phyloP scores from a whole-genome alignment of 2,888 invertebrate species.

The Lysandra bellargus region DNA sequence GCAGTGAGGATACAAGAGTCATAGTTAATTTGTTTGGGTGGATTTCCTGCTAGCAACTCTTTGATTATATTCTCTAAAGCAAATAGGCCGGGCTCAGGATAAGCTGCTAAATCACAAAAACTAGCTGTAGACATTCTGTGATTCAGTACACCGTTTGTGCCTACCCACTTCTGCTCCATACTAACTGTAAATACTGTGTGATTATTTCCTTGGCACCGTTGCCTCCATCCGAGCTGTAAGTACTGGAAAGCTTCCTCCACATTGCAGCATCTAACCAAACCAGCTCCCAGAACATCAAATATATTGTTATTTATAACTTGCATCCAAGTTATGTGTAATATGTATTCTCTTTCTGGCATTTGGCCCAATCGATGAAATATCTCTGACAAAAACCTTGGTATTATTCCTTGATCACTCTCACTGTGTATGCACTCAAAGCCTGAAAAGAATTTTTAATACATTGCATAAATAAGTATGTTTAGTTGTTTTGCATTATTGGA shows the following conservation, averaged over 20 bases:
- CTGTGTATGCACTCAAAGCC: constrained; percentile 79
- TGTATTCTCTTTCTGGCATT: constrained; percentile 83
- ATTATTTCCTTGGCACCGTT: constrained; percentile 77
- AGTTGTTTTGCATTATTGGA: no score
- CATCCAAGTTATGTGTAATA: constrained; percentile 86
- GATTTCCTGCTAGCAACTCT: constrained; percentile 77
- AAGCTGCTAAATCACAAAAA: constrained; percentile 84
- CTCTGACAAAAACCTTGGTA: constrained; percentile 86
- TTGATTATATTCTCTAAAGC: constrained; percentile 84
- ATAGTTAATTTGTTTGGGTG: constrained; percentile 77
- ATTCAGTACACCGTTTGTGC: constrained; percentile 83
- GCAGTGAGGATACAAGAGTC: constrained; percentile 85
- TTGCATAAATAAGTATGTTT: not conserved
- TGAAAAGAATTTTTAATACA: constrained; percentile 47
- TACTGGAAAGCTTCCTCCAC: constrained; percentile 87
- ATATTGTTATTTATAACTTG: constrained; percentile 86
- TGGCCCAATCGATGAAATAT: constrained; percentile 84
- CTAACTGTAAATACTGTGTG: constrained; percentile 87
- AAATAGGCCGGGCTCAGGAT: constrained; percentile 83
- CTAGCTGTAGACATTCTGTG: constrained; percentile 87
- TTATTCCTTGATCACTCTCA: constrained; percentile 86
- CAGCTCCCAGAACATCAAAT: constrained; percentile 80
- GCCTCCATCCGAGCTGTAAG: constrained; percentile 84
- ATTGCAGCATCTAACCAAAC: constrained; percentile 79
- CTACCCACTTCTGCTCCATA: constrained; percentile 87